Base-by-base conservation (phyloP, 2,113 vertebrate genomes). In the Emydura subglobosa region DNA sequence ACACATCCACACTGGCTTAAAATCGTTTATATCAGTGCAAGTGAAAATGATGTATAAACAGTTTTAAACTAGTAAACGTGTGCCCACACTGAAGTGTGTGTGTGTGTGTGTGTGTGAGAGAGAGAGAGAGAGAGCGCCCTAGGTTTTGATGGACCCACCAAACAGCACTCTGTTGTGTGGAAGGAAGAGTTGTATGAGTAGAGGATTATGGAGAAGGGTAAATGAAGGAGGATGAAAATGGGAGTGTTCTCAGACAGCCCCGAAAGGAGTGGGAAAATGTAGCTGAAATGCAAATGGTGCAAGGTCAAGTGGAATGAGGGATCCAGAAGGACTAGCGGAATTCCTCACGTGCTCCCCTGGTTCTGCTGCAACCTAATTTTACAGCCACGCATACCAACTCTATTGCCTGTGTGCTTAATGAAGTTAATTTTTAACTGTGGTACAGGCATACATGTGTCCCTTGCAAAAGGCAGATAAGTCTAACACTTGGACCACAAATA, bases 281-380 rank as follows among this genome's bases (percentile, higher is more conserved):
- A 78, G 7, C 74, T 47, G 25, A 78, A 78, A 78, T 78, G 65
- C 65, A 72, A 72, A 39, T 72, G 42, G 22, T 47, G 22, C 42
- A 27, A 78, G 11, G 42, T 78, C 39, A 47, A 47, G 42, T 47
- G 24, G 24, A 29, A 47, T 44, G 42, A 42, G 39, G 74, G 74
- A 42, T 16, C 5, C 24, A 47, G 21, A 59, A 29, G 27, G 25
- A 78, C 10, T 78, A 47, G 39, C 3, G 1, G 74, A 47, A 42
- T 44, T 47, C 54, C 79, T 82, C 12, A 2, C 0, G 0, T 39
- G 5, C 22, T 82, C 54, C 47, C n/a, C 5, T 1, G 0, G 0
- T 88, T 68, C 59, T 82, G 10, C 72, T n/a, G 16, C 7, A 4
- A 54, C 17, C 3, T 1, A 31, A 5, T 81, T 89, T 68, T 83